Evolutionary conservation across 2,888 invertebrate species (phyloP), one percentile per base, ranked within the genome.

Genomic region (Melanotus villosus): DNA sequence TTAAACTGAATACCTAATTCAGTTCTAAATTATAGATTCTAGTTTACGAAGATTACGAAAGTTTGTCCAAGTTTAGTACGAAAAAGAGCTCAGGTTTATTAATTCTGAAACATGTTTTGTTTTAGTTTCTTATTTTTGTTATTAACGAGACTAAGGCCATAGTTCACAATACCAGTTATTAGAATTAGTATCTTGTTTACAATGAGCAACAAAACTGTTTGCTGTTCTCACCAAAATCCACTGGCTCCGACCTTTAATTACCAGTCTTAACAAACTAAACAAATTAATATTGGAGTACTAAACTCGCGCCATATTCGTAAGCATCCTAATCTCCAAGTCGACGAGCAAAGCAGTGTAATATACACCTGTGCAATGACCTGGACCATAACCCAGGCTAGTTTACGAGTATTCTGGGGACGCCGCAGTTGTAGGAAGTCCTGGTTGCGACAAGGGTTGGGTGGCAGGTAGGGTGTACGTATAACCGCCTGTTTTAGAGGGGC

Each of bases 401-500:
- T 66, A 66, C 59, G 66, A 45, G 59, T 58, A 65, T 58, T 57
- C 57, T 21, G 14, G 58, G 26, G 23, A 32, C 56, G 54, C 52
- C 41, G 56, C 56, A 52, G 30, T 50, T 54, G 54, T 54, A 56
- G 56, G 56, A 21, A 52, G 52, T 30, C 52, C 52, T 52, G 36
- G 50, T 14, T 38, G 38, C 38, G 47, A 36, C 36, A 62, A 62
- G 52, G 62, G 62, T 60, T 47, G 47, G 36, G n/a, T 32, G 45
- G 34, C 47, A 58, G 45, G 59, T 30, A 43, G 14, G 14, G 59
- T 23, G 32, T 21, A 59, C 58, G 23, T 52, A 64, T 19, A 57
- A 26, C 41, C 58, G 50, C 50, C 68, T 52, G 62, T 65, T 68
- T 68, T 68, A 36, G 56, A 56, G 43, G 60, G 50, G 62, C 71